Evolutionary conservation across 2,113 vertebrate genomes (phyloP).

Genomic region (Leptocoma aspasia): DNA sequence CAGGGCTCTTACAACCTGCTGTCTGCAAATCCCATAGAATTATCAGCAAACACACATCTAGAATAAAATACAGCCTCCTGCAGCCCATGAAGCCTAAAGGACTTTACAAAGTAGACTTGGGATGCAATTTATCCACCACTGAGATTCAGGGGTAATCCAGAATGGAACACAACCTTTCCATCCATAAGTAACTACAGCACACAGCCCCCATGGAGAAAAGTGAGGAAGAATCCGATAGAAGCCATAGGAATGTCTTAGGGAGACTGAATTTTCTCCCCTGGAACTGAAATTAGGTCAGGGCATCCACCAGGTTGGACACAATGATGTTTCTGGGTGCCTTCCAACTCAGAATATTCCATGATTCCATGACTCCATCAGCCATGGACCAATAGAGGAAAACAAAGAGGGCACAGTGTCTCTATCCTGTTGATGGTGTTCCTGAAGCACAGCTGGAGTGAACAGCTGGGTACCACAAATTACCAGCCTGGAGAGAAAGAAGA

Average conservation of each 20-base stretch:
- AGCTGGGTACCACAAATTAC: neutral
- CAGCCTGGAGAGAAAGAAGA: neutral
- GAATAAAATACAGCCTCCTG: neutral
- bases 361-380: neutral
- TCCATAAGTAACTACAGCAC: neutral
- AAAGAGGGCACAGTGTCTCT: neutral
- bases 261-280: neutral
- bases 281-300: neutral
- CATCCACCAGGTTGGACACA: neutral
- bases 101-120: neutral
- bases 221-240: neutral
- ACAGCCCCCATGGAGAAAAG: neutral
- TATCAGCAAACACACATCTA: neutral
- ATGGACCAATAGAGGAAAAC: neutral
- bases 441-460: neutral
- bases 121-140: neutral
- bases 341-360: neutral
- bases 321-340: neutral
- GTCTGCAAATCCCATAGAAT: slow-evolving; percentile 7
- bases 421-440: fast-evolving
- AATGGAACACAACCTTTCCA: neutral
- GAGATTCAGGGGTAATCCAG: neutral
- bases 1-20: neutral
- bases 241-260: neutral
- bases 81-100: neutral